phyloP scores from a whole-genome alignment of 2,797 vertebrate genomes.

The Taeniopygia guttata region DNA sequence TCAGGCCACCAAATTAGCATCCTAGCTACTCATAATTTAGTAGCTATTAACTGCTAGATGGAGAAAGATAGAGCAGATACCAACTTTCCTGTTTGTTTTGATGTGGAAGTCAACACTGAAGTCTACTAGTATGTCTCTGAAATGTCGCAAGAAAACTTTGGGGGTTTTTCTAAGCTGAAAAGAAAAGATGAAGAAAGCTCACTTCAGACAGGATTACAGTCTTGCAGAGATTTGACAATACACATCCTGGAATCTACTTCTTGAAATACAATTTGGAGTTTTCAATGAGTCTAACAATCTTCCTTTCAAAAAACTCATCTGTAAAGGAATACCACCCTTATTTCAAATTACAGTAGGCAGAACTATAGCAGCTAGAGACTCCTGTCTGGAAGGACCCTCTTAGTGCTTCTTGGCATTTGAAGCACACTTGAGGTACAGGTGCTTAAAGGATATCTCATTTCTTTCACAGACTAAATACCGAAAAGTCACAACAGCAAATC shows the following conservation, averaged over 20 bases:
- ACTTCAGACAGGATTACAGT: background rate
- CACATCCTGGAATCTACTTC: background rate
- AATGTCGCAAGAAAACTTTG: background rate
- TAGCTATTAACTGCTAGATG: background rate
- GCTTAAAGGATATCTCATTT: background rate
- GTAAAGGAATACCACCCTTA: background rate
- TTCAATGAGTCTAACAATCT: background rate
- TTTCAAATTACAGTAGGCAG: background rate
- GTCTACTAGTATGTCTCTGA: background rate
- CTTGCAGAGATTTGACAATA: background rate
- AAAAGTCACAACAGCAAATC: background rate
- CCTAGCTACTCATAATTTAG: background rate
- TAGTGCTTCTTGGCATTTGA: background rate
- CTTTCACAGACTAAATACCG: background rate
- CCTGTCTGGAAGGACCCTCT: background rate
- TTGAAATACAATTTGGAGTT: background rate
- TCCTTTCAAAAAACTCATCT: background rate
- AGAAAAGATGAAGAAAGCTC: background rate
- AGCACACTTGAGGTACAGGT: background rate
- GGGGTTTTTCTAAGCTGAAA: background rate
- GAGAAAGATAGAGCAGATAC: background rate
- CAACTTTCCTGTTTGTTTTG: background rate
- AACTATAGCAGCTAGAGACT: background rate
- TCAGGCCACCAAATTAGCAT: background rate
- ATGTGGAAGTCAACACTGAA: background rate